Base-by-base conservation (phyloP, 2,888 invertebrate genomes). In the Deroplatys truncata region DNA sequence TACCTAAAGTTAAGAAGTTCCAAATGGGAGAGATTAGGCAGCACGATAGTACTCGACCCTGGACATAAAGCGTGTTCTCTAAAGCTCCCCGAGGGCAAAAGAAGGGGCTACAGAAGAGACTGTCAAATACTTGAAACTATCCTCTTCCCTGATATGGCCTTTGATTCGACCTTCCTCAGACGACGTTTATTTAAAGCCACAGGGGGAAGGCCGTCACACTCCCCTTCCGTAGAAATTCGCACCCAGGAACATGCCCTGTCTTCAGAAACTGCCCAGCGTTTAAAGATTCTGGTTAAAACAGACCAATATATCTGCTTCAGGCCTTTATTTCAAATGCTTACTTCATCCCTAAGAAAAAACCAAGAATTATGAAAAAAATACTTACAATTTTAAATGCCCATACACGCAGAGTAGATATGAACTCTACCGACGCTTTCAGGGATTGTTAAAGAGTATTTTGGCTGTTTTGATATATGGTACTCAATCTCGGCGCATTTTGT, bases 81-180 rank as follows among this genome's bases (percentile, higher is more conserved):
- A 89, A 89, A 89, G 89, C 89, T 86, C 86, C 86, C 89, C 31
- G 86, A 89, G 89, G 86, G 83, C 89, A 86, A 29, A 86, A 86
- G 86, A 86, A 84, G 84, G 86, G 83, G 56, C 82, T n/a, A n/a
- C 7, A 84, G 72, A 84, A 84, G 84, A 88, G 84, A 84, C 88
- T 88, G 88, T 88, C 88, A 88, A 88, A 88, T 86, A 86, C 89
- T 86, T 82, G 89, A 87, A 85, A 87, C 87, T 87, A 83, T 87
- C 87, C 87, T 87, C 83, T 82, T 87, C 82, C 83, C 83, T 87
- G 87, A 87, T 87, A 87, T 31, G 87, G 56, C 84, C 86, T 86
- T 89, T 89, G 89, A 89, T 89, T 89, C 72, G 56, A 49, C 84
- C 56, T 82, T 83, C 82, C 86, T 49, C 28, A 16, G 83, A 25